phyloP scores from a whole-genome alignment of 1,140 invertebrate species.

The silkworm (Bombyx mori) region DNA sequence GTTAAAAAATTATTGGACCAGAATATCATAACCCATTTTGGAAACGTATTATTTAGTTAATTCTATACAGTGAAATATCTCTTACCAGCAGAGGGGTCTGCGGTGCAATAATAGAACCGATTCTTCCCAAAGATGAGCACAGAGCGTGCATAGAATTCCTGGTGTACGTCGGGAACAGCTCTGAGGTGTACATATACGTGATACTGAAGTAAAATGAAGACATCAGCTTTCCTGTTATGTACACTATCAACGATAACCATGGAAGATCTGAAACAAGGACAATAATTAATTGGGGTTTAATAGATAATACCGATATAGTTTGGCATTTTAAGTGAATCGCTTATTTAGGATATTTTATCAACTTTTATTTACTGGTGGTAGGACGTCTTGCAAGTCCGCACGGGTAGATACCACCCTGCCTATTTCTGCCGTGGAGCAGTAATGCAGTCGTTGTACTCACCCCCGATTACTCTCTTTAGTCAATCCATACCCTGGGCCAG shows the following conservation, averaged over 20 bases:
- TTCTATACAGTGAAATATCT: too few relatives aligned
- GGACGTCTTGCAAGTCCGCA: too few relatives aligned
- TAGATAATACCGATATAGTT: too few relatives aligned
- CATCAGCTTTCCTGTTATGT: constrained; percentile 75
- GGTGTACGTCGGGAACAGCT: constrained; percentile 79
- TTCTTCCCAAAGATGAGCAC: constrained; percentile 77
- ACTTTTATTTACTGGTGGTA: not conserved
- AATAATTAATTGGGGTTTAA: too few relatives aligned
- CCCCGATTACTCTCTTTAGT: too few relatives aligned
- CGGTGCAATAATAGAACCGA: constrained; percentile 75
- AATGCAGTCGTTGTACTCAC: too few relatives aligned
- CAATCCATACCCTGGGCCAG: too few relatives aligned
- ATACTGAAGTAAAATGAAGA: constrained; percentile 73
- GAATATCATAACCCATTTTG: too few relatives aligned
- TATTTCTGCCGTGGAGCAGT: not conserved
- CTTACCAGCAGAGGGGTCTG: constrained; percentile 72
- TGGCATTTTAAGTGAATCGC: too few relatives aligned
- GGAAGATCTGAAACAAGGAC: constrained; percentile 27
- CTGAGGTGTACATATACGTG: constrained; percentile 78
- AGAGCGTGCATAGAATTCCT: constrained; percentile 76
- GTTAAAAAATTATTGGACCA: too few relatives aligned
- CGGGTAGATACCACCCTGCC: too few relatives aligned
- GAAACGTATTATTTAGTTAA: too few relatives aligned
- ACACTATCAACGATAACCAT: constrained; percentile 39
- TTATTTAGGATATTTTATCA: not conserved